These are phyloP conservation scores for Lutjanus erythropterus DNA, from an alignment of 2,113 vertebrate species.

Conservation along the genomic window DNA sequence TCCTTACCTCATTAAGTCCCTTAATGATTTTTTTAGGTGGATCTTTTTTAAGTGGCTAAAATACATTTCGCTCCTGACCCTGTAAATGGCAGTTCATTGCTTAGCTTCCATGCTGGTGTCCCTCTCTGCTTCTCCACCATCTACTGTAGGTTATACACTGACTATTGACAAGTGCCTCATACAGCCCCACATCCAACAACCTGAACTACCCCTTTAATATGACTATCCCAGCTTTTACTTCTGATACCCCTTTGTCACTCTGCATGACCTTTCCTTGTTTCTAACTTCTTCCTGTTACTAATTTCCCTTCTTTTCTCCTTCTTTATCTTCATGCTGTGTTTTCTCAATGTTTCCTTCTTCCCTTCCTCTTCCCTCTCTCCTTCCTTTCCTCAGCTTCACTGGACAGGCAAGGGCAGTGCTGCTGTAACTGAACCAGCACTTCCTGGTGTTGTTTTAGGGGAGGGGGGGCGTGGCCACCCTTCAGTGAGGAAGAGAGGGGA, in stretches of 20 bases:
- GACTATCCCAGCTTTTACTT: constrained; percentile 8
- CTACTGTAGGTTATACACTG: too few species aligned
- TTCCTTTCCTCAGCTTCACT: constrained; percentile 57
- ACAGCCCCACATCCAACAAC: too few species aligned
- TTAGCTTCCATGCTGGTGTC: too few species aligned
- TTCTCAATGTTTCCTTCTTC: constrained; percentile 41
- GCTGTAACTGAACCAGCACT: constrained; percentile 77
- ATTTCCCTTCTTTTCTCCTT: constrained; percentile 27
- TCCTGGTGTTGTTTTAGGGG: constrained; percentile 77
- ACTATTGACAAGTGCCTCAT: too few species aligned
- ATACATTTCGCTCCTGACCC: too few species aligned
- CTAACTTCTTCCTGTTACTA: constrained; percentile 16
- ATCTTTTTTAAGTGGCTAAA: too few species aligned
- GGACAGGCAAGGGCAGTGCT: constrained; percentile 66
- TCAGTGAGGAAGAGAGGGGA: constrained; percentile 58
- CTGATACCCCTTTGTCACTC: background rate
- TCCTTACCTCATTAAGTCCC: constrained; percentile 5
- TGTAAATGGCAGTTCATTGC: too few species aligned
- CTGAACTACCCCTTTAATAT: too few species aligned
- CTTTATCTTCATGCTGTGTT: constrained; percentile 42
- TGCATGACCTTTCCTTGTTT: background rate
- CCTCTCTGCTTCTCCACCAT: too few species aligned
- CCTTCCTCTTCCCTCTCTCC: constrained; percentile 49
- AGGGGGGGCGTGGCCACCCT: constrained; percentile 64
- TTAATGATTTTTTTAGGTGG: too few species aligned